phyloP scores from a whole-genome alignment of 2,888 invertebrate species.

The Microctonus aethiopoides region DNA sequence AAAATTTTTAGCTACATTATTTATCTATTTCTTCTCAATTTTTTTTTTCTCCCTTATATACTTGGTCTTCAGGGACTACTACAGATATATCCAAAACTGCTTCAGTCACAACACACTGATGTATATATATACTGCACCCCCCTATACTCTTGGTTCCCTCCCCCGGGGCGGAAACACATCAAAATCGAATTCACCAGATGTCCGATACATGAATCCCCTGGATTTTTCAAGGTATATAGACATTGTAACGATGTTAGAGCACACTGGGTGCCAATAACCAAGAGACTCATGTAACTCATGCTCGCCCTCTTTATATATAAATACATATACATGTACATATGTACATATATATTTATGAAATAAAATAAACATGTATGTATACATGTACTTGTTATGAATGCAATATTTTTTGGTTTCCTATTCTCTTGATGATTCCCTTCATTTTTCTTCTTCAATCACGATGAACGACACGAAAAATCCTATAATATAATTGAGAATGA shows the following conservation, averaged over 20 bases:
- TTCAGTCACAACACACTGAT: conserved; percentile 9
- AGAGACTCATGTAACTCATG: not conserved
- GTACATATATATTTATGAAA: too few species aligned
- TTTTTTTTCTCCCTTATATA: not conserved
- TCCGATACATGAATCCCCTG: conserved; percentile 51
- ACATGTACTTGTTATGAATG: too few species aligned
- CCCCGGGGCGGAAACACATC: conserved; percentile 65
- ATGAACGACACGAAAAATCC: not conserved
- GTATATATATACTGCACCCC: conserved; percentile 43
- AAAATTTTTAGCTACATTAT: not conserved
- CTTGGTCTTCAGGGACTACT: conserved; percentile 2
- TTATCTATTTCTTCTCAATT: not conserved
- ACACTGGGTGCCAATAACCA: conserved; percentile 24
- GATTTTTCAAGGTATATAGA: conserved; percentile 9
- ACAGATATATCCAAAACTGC: conserved; percentile 7
- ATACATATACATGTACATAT: not conserved
- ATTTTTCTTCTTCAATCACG: not conserved
- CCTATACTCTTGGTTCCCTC: too few species aligned
- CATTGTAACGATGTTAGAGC: conserved; percentile 55
- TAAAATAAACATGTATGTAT: too few species aligned
- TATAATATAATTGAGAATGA: conserved; percentile 21
- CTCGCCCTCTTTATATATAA: not conserved
- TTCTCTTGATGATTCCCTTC: not conserved
- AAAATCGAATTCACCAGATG: conserved; percentile 67
- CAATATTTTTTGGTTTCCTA: not conserved